phyloP scores from a whole-genome alignment of 2,888 invertebrate genomes.

The Alviniconcha strummeri region DNA sequence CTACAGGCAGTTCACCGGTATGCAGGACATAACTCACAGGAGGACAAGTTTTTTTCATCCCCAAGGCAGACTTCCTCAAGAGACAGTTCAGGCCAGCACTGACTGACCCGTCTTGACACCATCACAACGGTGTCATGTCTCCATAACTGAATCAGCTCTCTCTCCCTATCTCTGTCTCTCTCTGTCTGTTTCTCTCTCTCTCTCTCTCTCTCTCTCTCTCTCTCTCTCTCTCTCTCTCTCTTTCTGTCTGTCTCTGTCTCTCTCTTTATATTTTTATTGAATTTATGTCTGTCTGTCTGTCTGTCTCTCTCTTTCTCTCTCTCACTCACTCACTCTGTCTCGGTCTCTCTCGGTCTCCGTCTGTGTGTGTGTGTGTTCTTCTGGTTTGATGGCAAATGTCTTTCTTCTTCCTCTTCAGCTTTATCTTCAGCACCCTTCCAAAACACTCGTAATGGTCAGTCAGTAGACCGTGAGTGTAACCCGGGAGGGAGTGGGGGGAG shows the following conservation, averaged over 20 bases:
- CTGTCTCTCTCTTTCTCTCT: slow-evolving; percentile 25
- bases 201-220: slow-evolving; percentile 4
- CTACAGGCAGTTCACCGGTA: too few species aligned
- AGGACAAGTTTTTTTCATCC: too few species aligned
- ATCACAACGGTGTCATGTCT: too few species aligned
- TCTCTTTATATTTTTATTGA: neutral
- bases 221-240: neutral
- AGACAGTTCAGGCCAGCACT: too few species aligned
- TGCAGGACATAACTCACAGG: too few species aligned
- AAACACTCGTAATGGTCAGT: too few species aligned
- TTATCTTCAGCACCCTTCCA: neutral
- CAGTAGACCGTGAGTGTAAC: too few species aligned
- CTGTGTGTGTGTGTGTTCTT: neutral
- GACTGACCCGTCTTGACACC: too few species aligned
- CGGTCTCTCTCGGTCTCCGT: neutral
- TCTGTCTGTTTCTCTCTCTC: slow-evolving; percentile 33
- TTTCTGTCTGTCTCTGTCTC: neutral
- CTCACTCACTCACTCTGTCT: neutral
- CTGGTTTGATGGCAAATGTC: neutral
- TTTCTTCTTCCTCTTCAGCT: neutral
- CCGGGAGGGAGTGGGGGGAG: neutral
- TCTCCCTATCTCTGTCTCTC: neutral
- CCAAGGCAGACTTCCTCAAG: too few species aligned
- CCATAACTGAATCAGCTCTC: too few species aligned
- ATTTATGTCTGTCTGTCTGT: slow-evolving; percentile 24